Evolutionary conservation across 1,140 invertebrate species (phyloP).

Genomic region (Gonatopus flavifemur): DNA sequence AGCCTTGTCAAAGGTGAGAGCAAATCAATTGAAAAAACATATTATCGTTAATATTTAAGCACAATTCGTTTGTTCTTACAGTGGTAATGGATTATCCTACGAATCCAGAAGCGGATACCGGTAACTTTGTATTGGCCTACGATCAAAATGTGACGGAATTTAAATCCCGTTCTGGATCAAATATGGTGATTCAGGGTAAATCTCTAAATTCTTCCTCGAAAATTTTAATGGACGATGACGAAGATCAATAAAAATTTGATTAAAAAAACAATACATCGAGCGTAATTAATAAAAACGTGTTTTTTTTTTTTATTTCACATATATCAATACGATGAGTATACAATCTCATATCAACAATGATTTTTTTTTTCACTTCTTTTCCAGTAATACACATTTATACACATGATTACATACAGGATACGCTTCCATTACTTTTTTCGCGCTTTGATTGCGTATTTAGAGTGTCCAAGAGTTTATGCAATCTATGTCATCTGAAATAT

Average conservation of each 20-base stretch:
- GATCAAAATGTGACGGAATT: conserved; percentile 9
- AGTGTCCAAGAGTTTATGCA: too few species aligned
- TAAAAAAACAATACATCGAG: too few species aligned
- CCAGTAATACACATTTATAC: conserved; percentile 22
- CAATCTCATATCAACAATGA: conserved; percentile 27
- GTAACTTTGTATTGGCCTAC: conserved; percentile 21
- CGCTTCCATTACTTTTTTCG: conserved; percentile 6
- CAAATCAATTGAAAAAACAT: conserved; percentile 6
- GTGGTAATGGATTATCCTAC: conserved; percentile 9
- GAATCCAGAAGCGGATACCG: conserved; percentile 12
- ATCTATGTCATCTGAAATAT: too few species aligned
- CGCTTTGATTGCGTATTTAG: too few species aligned
- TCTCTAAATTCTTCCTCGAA: not conserved
- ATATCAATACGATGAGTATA: conserved; percentile 32
- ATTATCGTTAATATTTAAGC: conserved; percentile 8
- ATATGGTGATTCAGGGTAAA: not conserved
- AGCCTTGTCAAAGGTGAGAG: conserved; percentile 92
- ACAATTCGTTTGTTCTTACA: too few species aligned
- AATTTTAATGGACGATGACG: not conserved
- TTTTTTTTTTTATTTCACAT: conserved; percentile 42
- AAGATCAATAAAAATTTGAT: not conserved
- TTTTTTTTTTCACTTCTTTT: conserved; percentile 9
- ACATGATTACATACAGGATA: conserved; percentile 20
- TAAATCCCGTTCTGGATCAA: not conserved
- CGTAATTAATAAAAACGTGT: conserved; percentile 36